Base-by-base conservation (phyloP, 2,888 invertebrate species). In the Serripes groenlandicus region DNA sequence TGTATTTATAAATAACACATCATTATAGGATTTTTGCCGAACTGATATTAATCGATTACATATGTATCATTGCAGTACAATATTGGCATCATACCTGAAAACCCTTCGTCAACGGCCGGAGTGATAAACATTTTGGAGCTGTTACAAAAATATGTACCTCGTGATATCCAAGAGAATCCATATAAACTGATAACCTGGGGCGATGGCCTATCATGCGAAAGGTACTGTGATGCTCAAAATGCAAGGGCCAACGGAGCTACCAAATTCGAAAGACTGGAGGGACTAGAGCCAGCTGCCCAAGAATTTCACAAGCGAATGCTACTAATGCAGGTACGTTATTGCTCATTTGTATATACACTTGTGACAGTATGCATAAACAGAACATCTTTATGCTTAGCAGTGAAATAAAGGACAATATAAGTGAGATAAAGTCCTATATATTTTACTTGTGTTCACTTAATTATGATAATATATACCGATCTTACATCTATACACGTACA, bases 121-220 rank as follows among this genome's bases (percentile, higher is more conserved):
- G 82, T 83, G 18, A 85, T 88, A 9, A 82, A 75, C n/a, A 86
- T 88, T 18, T 21, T 85, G 9, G 81, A 81, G 15, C 54, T 54
- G 7, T 69, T 88, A 0, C 88, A 88, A 1, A 23, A 81, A 23
- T 87, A 87, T 78, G 81, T 85, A 21, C 88, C 86, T 30, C 64
- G 18, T 30, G 32, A 34, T n/a, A 78, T 62, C 21, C 28, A 64
- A 1, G 23, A 68, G 15, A 34, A 42, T 42, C 15, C 15, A 42
- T 42, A 42, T 42, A 7, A 7, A 15, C 42, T 42, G 7, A 42
- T 42, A 11, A 42, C 42, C 15, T 42, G 42, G 42, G 42, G 42
- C 7, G 42, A 42, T 15, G 42, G 42, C 15, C 15, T 42, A 42
- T 42, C 42, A 11, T 42, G 42, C 15, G 42, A 42, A 42, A 42